Evolutionary conservation across 2,797 vertebrate genomes (phyloP), one percentile per base, ranked within the genome.

Genomic region (Apogon hyalosoma): DNA sequence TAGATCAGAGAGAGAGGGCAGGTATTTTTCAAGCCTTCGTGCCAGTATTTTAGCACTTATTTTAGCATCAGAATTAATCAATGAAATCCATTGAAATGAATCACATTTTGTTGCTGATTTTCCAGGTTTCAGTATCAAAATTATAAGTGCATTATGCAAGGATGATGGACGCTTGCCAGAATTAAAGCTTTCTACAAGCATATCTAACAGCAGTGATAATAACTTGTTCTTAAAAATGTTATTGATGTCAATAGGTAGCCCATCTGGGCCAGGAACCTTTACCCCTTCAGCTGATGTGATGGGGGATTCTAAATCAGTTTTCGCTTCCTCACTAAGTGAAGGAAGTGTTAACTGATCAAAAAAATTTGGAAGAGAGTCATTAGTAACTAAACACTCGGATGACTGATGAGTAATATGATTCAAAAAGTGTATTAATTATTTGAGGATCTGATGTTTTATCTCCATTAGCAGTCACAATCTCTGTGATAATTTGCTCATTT

Each of bases 291-390:
- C 41, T 42, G 13, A 24, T 24, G 21, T 4, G 21, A 24, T 43
- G 2, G 51, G 33, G 11, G 51, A 40, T 13, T 54, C 36, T 21
- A 54, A 40, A 19, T 54, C 16, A 54, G 10, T 33, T 19, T 40
- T 54, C 19, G 36, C 52, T 10, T 54, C 52, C 7, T 54, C 52
- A 53, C 51, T 53, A 39, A 54, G 52, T 8, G 36, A 54, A 1
- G 36, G 52, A 11, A 39, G 33, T 0, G 5, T 39, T 18, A 53
- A 38, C 33, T 53, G 51, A 19, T 53, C 16, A 53, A 53, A 53
- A 53, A 18, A 39, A 12, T 39, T 5, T 18, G 6, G 3, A 19
- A 53, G 8, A 11, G 41, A 43, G 1, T 43, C n/a, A 43, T 6
- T 15, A n/a, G 41, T n/a, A 9, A 15, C 14, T 43, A 15, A n/a